phyloP scores from a whole-genome alignment of 1,140 invertebrate genomes.

The Drosophila littoralis region DNA sequence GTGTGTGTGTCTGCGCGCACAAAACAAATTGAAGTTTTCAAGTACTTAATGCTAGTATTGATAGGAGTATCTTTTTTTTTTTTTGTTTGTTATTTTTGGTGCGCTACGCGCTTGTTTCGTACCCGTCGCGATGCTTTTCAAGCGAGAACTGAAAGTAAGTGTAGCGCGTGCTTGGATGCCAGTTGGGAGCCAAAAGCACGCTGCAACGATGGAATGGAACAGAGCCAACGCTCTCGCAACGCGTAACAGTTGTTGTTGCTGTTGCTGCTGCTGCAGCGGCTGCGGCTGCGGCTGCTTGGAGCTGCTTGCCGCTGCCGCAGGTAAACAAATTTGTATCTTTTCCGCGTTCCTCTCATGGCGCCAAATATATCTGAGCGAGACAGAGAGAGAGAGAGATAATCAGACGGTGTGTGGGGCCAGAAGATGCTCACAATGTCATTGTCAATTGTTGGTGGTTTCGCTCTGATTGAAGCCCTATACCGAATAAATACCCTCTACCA shows the following conservation, averaged over 20 bases:
- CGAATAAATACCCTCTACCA: constrained; percentile 25
- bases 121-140: constrained; percentile 69
- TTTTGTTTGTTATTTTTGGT: background rate
- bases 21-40: constrained; percentile 54
- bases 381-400: constrained; percentile 24
- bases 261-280: constrained; percentile 1
- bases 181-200: constrained; percentile 47
- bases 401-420: constrained; percentile 24
- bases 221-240: constrained; percentile 5
- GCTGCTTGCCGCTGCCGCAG: constrained; percentile 21
- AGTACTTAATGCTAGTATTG: constrained; percentile 51
- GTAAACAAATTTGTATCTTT: constrained; percentile 49
- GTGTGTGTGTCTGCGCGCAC: constrained; percentile 20
- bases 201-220: constrained; percentile 44
- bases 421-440: constrained; percentile 65
- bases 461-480: constrained; percentile 61
- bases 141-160: constrained; percentile 53
- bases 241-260: constrained; percentile 2
- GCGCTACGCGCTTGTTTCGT: constrained; percentile 40
- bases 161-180: constrained; percentile 53
- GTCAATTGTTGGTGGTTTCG: constrained; percentile 61
- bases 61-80: constrained; percentile 38
- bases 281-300: background rate
- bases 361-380: constrained; percentile 21
- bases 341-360: constrained; percentile 49